A percentile compares a stretch with the other conserved stretches of the same genome.
phyloP scores from a whole-genome alignment of 2,888 invertebrate genomes.

The Nymphalis polychloros region DNA sequence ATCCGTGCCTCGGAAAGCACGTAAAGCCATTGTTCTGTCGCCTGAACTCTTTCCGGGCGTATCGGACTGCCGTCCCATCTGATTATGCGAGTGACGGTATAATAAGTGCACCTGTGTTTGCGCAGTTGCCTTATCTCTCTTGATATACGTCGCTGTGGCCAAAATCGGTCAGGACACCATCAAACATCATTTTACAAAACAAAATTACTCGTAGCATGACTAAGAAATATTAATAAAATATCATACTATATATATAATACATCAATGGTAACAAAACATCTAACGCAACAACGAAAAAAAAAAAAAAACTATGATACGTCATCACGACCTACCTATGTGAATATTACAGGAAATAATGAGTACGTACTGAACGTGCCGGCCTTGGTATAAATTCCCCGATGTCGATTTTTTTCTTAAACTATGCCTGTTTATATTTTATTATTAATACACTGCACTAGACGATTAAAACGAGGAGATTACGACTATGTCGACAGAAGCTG shows the following conservation, averaged over 20 bases:
- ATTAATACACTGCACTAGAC: constrained; percentile 32
- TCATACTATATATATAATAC: too few species aligned
- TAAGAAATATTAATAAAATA: not conserved
- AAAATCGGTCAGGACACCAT: too few species aligned
- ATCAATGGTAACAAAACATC: not conserved
- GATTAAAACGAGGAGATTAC: constrained; percentile 26
- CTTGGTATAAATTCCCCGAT: constrained; percentile 36
- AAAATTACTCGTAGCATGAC: not conserved
- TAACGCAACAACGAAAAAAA: not conserved
- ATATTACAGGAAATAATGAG: constrained; percentile 12
- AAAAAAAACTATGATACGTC: constrained; percentile 10
- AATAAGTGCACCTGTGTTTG: too few species aligned
- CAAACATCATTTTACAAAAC: not conserved
- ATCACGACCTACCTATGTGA: not conserved
- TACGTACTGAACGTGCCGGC: constrained; percentile 14
- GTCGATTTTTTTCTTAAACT: constrained; percentile 35
- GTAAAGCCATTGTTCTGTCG: too few species aligned
- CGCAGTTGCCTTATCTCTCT: too few species aligned
- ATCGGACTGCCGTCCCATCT: too few species aligned
- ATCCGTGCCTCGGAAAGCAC: too few species aligned
- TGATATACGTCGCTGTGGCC: too few species aligned
- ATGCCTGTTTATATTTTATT: constrained; percentile 36
- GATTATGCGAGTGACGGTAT: too few species aligned
- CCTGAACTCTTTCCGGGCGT: too few species aligned
- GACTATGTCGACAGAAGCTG: constrained; percentile 13